Base-by-base conservation (phyloP, 2,888 invertebrate genomes). In the Lutraria lutraria region DNA sequence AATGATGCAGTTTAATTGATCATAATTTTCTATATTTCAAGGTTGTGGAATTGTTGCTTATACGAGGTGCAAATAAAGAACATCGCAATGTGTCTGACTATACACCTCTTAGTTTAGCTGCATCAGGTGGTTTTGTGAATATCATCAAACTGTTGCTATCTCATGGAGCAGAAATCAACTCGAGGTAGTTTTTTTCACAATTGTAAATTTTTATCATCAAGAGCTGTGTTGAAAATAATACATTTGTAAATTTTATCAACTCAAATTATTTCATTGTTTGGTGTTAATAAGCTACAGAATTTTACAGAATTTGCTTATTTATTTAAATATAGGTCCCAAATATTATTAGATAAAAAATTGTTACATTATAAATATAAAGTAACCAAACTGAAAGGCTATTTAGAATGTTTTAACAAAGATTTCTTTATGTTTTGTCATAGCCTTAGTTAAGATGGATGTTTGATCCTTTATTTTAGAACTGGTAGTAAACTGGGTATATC, bases 1-100 rank as follows among this genome's bases (percentile, higher is more conserved):
- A 43, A 2, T 43, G 43, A 4, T 43, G 43, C 8, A 8, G 43
- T 4, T 43, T 43, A 43, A 43, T 43, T 4, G 43, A 43, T 43
- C 43, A 19, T 34, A 79, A 21, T 79, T 79, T 34, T 43, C 43
- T 34, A n/a, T 34, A 34, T 79, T 43, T 85, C 10, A 89, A 97
- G 97, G 98, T 99, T 63, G 99, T 99, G 1, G 99, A 99, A 95
- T 97, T 99, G 85, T 97, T 99, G 90, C 97, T 99, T 86, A 98
- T 97, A 93, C 98, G 98, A 91, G 98, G 98, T 93, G 99, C 99
- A 85, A 99, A 99, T 97, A 99, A 99, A 97, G 97, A 97, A 92
- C 99, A 99, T 97, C 98, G 99, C 87, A 99, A 99, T 97, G 99
- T 99, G 25, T 99, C 99, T 43, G 99, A 99, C 97, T 99, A 99